phyloP scores from a whole-genome alignment of 2,113 vertebrate species.

The Lipophrys pholis region DNA sequence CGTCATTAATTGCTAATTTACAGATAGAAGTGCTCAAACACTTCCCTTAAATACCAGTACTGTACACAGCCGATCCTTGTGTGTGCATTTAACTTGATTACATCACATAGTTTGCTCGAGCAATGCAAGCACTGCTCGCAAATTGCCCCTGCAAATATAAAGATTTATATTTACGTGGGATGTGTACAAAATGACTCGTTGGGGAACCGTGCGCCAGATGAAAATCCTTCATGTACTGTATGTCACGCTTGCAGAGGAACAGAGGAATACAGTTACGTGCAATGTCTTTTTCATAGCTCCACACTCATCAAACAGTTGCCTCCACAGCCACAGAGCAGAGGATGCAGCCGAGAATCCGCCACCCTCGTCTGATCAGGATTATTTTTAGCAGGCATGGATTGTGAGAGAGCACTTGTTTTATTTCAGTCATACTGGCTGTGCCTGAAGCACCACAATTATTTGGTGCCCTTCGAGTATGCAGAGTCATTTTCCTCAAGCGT shows the following conservation, averaged over 20 bases:
- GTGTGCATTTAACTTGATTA: slow-evolving; percentile 6
- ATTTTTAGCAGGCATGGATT: slow-evolving; percentile 80
- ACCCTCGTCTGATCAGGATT: slow-evolving; percentile 75
- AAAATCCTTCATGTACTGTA: slow-evolving; percentile 20
- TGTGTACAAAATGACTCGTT: slow-evolving; percentile 1
- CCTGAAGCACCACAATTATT: slow-evolving; percentile 77
- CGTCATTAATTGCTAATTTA: slow-evolving; percentile 79
- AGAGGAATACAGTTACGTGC: slow-evolving; percentile 35
- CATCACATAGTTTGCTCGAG: not conserved
- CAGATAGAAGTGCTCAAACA: slow-evolving; percentile 50
- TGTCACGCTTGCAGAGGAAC: slow-evolving; percentile 34
- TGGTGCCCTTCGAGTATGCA: slow-evolving; percentile 69
- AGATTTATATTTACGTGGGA: not conserved
- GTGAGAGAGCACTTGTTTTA: slow-evolving; percentile 80
- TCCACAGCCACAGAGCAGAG: slow-evolving; percentile 65
- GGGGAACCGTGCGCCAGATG: slow-evolving; percentile 19
- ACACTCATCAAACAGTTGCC: slow-evolving; percentile 69
- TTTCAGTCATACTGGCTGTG: slow-evolving; percentile 75
- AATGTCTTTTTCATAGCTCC: slow-evolving; percentile 48
- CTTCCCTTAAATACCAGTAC: slow-evolving; percentile 34
- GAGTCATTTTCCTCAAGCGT: slow-evolving; percentile 75
- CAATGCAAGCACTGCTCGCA: not conserved
- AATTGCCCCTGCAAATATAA: slow-evolving; percentile 1
- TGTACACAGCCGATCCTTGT: not conserved
- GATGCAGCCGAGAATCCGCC: slow-evolving; percentile 73